Conservation (phyloP, 2,113 vertebrate genomes). For the Vulpes lagopus region DNA sequence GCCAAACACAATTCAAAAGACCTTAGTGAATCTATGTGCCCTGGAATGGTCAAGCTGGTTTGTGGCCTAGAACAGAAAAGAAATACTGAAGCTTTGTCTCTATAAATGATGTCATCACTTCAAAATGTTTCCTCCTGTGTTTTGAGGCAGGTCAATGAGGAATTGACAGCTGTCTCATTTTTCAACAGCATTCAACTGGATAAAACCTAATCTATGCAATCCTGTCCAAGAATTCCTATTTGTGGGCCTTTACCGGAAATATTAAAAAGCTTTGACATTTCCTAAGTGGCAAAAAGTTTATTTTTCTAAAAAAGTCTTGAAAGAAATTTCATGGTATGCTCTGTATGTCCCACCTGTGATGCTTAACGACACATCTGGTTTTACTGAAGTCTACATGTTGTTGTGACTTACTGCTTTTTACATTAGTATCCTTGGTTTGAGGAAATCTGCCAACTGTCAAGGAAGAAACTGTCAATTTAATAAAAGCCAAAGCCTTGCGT, state of each 20-base stretch:
- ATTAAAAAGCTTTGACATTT: background rate
- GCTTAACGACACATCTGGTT: background rate
- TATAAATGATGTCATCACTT: background rate
- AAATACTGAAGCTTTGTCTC: background rate
- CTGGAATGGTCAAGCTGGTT: background rate
- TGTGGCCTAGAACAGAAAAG: background rate
- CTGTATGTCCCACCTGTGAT: background rate
- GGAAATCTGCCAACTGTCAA: background rate
- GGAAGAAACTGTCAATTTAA: constrained; percentile 1
- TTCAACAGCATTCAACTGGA: background rate
- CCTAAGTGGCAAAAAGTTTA: background rate
- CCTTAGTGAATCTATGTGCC: background rate
- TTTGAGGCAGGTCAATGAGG: background rate
- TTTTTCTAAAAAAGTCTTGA: constrained; percentile 56
- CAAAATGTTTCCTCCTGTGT: background rate
- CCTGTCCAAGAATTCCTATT: background rate
- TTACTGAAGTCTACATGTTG: background rate
- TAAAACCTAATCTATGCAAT: background rate
- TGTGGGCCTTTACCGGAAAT: constrained; percentile 9
- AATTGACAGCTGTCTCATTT: background rate
- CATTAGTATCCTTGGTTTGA: constrained; percentile 9
- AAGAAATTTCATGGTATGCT: background rate
- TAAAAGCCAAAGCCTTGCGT: constrained; percentile 13
- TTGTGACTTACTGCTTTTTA: constrained; percentile 9
- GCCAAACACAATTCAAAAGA: background rate